Percentiles rank a stretch among this genome's conserved stretches.
Evolutionary conservation across 2,888 invertebrate genomes (phyloP).

Genomic region (Belgica antarctica): DNA sequence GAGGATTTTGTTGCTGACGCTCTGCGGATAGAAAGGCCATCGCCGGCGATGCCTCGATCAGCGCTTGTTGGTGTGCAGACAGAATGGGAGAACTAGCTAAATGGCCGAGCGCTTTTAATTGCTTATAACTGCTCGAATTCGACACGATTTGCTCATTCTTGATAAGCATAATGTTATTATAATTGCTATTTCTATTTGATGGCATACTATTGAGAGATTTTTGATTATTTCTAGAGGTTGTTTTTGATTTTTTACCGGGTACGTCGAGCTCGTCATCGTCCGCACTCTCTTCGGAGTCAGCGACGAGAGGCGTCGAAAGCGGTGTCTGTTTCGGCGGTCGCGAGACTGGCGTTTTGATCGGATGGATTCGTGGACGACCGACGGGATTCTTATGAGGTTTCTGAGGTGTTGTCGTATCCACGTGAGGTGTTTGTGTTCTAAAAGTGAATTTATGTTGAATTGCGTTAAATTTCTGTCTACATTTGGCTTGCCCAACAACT

Average conservation of each 20-base stretch:
- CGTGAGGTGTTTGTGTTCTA: neutral
- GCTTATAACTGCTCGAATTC: conserved; percentile 33
- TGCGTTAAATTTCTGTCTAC: neutral
- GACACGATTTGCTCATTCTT: conserved; percentile 36
- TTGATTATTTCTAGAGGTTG: conserved; percentile 16
- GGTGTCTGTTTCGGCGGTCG: neutral
- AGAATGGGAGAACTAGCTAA: conserved; percentile 24
- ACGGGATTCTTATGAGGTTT: conserved; percentile 21
- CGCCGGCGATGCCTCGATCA: neutral
- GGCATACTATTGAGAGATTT: conserved; percentile 25
- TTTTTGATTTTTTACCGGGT: conserved; percentile 34
- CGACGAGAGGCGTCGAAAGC: conserved; percentile 39
- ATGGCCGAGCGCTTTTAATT: neutral
- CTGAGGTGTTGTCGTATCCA: neutral
- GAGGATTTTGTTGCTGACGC: conserved; percentile 45
- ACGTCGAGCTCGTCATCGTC: conserved; percentile 9
- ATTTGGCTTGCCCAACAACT: neutral
- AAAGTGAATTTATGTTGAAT: too few species aligned
- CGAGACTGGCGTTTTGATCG: conserved; percentile 18
- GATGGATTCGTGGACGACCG: conserved; percentile 14
- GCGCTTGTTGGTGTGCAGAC: neutral
- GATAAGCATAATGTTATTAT: conserved; percentile 30
- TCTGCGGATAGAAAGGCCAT: neutral
- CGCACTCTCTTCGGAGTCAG: conserved; percentile 47
- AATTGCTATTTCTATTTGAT: conserved; percentile 6